These are phyloP conservation scores for Xanthorhoe designata DNA, from an alignment of 2,888 invertebrate genomes.

Conservation along the genomic window DNA sequence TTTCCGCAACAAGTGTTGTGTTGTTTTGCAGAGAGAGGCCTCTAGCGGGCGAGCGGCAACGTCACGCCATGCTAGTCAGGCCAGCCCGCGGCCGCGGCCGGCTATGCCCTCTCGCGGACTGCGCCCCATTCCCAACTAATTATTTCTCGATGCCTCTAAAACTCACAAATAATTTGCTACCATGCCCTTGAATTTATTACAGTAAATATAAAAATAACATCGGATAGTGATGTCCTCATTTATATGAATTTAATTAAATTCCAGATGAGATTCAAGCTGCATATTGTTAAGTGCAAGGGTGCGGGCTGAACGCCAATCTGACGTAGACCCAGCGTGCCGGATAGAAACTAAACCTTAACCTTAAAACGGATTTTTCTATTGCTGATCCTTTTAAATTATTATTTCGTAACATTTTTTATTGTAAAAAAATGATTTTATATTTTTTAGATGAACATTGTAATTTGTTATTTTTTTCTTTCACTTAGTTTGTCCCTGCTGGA, in stretches of 20 bases:
- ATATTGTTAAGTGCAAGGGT: constrained; percentile 11
- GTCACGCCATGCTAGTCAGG: constrained; percentile 32
- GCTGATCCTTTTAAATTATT: neutral
- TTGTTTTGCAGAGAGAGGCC: constrained; percentile 81
- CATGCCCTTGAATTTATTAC: neutral
- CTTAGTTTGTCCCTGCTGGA: no score
- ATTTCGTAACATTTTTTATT: neutral
- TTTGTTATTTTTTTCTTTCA: no score
- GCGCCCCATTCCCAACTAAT: constrained; percentile 9
- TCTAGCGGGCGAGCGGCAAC: constrained; percentile 64
- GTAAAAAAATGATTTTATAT: no score
- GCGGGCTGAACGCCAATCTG: constrained; percentile 19
- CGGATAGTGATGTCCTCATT: neutral
- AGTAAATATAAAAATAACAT: neutral
- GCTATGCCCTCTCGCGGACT: constrained; percentile 9
- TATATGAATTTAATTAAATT: constrained; percentile 15
- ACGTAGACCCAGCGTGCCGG: constrained; percentile 6
- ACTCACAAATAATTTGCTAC: neutral
- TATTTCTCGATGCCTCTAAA: neutral
- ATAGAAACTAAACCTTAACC: neutral
- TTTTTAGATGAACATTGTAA: no score
- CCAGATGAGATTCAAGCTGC: constrained; percentile 8
- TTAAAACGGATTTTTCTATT: neutral
- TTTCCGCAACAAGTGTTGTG: constrained; percentile 84
- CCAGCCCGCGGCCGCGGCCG: constrained; percentile 10